Percentiles rank a stretch among this genome's conserved stretches.
Evolutionary conservation across 2,113 vertebrate genomes (phyloP).

Genomic region (Felis catus): DNA sequence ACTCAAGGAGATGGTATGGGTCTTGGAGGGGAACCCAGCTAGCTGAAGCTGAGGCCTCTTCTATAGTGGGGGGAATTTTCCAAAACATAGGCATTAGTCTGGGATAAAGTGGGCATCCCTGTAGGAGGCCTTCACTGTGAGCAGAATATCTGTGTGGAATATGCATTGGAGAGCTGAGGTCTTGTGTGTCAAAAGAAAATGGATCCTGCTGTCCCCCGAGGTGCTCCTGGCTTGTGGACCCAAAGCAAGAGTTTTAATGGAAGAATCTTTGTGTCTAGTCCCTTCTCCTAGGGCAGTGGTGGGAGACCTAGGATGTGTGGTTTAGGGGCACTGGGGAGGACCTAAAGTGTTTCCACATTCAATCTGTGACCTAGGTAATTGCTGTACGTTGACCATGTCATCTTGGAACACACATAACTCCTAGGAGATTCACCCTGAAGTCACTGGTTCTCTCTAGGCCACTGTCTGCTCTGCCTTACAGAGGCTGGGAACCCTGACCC

Average conservation of each 20-base stretch:
- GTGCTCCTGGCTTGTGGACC: not conserved
- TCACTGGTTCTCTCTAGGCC: constrained; percentile 57
- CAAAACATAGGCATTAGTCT: not conserved
- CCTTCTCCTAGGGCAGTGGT: not conserved
- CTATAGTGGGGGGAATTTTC: constrained; percentile 24
- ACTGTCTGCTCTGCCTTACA: not conserved
- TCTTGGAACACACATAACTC: constrained; percentile 62
- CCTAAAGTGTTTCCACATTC: not conserved
- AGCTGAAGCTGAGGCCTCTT: not conserved
- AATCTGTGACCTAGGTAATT: not conserved
- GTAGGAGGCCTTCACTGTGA: not conserved
- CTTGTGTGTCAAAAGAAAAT: not conserved
- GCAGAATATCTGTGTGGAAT: not conserved
- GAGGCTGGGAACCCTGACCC: not conserved
- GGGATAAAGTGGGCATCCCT: not conserved
- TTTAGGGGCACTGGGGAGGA: not conserved
- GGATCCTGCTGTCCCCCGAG: not conserved
- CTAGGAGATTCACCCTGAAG: constrained; percentile 49
- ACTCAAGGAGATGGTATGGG: not conserved
- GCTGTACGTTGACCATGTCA: not conserved
- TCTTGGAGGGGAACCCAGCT: not conserved
- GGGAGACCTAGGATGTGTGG: not conserved
- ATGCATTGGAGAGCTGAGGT: not conserved
- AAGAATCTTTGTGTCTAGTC: not conserved
- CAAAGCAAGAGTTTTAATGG: not conserved